These are phyloP conservation scores for Cheirogaleus major DNA, from an alignment of 2,797 vertebrate genomes.

Conservation along the genomic window DNA sequence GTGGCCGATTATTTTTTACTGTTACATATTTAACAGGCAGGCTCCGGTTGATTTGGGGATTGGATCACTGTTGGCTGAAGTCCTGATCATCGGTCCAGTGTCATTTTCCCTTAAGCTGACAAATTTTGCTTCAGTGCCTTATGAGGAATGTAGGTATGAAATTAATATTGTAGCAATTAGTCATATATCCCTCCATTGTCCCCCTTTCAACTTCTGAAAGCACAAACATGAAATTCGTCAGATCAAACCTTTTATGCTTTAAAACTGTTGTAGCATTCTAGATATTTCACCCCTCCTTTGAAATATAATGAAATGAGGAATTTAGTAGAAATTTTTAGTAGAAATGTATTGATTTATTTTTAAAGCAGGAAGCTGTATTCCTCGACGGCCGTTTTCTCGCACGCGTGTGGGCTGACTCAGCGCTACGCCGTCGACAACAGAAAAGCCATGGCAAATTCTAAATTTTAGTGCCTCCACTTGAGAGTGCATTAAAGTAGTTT, in stretches of 20 bases:
- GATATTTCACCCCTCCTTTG: not conserved
- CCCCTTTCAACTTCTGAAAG: not conserved
- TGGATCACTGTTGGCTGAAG: not conserved
- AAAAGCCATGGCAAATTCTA: not conserved
- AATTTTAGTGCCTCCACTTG: not conserved
- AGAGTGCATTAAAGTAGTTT: not conserved
- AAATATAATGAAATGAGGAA: not conserved
- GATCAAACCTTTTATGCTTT: not conserved
- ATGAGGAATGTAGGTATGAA: not conserved
- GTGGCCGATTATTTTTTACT: not conserved
- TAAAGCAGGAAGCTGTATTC: not conserved
- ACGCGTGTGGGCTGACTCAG: not conserved
- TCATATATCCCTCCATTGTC: not conserved
- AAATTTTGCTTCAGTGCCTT: not conserved
- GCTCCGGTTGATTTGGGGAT: not conserved
- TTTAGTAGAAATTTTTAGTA: not conserved
- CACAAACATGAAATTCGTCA: not conserved
- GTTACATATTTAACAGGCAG: not conserved
- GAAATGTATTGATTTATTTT: not conserved
- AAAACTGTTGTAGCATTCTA: not conserved
- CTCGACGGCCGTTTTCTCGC: not conserved
- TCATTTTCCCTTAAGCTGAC: not conserved
- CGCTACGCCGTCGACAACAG: rapidly evolving
- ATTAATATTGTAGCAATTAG: slow-evolving; percentile 14
- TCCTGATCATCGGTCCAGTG: not conserved